A percentile compares a stretch with the other conserved stretches of the same genome.
phyloP scores from a whole-genome alignment of 1,140 invertebrate species.

The Himalopsyche phryganea region DNA sequence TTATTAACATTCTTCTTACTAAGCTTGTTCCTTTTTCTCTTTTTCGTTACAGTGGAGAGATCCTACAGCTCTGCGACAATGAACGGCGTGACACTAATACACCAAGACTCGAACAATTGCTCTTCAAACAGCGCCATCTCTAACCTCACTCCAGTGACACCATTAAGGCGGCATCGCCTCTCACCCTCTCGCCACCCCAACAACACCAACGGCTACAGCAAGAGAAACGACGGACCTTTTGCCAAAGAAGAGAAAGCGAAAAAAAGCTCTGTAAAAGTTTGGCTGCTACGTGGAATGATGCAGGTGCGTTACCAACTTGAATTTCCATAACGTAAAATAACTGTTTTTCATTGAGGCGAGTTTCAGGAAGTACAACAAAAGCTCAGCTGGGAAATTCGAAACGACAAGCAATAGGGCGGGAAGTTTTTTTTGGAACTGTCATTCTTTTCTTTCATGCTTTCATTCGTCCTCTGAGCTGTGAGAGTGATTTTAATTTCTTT shows the following conservation, averaged over 20 bases:
- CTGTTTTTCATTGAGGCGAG: too few relatives aligned
- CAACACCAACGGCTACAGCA: conserved; percentile 11
- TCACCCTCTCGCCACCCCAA: conserved; percentile 14
- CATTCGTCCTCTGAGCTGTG: too few relatives aligned
- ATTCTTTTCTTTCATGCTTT: too few relatives aligned
- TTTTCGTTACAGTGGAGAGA: conserved; percentile 33
- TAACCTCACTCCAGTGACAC: conserved; percentile 13
- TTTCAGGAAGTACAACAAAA: too few relatives aligned
- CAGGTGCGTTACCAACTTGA: conserved; percentile 29
- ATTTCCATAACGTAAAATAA: too few relatives aligned
- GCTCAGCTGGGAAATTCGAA: too few relatives aligned
- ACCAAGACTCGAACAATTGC: conserved; percentile 19
- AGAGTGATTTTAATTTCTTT: too few relatives aligned
- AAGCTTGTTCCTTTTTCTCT: too few relatives aligned
- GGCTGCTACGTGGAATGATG: conserved; percentile 42
- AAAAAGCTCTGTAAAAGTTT: conserved; percentile 39
- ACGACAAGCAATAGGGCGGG: too few relatives aligned
- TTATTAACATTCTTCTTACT: too few relatives aligned
- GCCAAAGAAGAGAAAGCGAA: conserved; percentile 19
- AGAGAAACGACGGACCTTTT: conserved; percentile 1
- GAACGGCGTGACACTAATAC: conserved; percentile 31
- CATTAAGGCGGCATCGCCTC: conserved; percentile 20
- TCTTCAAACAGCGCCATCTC: conserved; percentile 8
- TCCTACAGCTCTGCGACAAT: conserved; percentile 38
- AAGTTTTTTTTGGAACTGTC: too few relatives aligned